phyloP scores from a whole-genome alignment of 2,888 invertebrate genomes.

The Spilosoma lubricipeda region DNA sequence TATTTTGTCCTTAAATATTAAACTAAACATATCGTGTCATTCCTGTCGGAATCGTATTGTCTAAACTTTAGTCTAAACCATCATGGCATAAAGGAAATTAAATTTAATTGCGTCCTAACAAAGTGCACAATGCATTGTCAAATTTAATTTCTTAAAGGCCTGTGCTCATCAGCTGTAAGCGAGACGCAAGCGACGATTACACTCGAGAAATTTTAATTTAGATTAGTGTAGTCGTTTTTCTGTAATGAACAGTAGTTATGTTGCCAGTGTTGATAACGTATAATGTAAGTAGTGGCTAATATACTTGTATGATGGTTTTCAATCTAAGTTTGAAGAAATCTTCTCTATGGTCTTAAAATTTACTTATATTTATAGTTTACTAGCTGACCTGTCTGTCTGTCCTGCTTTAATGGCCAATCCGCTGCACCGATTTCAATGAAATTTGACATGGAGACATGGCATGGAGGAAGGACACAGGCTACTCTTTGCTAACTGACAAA shows the following conservation, averaged over 20 bases:
- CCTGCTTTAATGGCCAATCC: too few species aligned
- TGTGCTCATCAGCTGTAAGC: constrained; percentile 20
- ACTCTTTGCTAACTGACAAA: too few species aligned
- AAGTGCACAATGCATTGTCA: constrained; percentile 44
- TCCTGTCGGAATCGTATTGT: constrained; percentile 15
- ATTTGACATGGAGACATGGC: too few species aligned
- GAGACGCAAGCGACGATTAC: constrained; percentile 20
- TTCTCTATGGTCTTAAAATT: background rate
- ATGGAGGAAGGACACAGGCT: too few species aligned
- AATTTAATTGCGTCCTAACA: constrained; percentile 32
- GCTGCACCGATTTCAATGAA: too few species aligned
- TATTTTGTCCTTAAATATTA: background rate
- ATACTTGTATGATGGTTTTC: background rate
- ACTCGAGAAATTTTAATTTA: constrained; percentile 34
- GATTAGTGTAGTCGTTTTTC: constrained; percentile 3
- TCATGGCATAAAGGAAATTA: constrained; percentile 34
- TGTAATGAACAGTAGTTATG: background rate
- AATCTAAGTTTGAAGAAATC: background rate
- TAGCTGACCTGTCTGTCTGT: too few species aligned
- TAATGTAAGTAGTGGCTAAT: background rate
- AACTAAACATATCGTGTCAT: too few species aligned
- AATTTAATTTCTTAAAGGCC: constrained; percentile 35
- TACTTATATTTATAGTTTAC: too few species aligned
- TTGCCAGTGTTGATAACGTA: background rate
- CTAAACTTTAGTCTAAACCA: background rate